Evolutionary conservation across 2,113 vertebrate species (phyloP), one percentile per base, ranked within the genome.

Genomic region (Menura novaehollandiae): DNA sequence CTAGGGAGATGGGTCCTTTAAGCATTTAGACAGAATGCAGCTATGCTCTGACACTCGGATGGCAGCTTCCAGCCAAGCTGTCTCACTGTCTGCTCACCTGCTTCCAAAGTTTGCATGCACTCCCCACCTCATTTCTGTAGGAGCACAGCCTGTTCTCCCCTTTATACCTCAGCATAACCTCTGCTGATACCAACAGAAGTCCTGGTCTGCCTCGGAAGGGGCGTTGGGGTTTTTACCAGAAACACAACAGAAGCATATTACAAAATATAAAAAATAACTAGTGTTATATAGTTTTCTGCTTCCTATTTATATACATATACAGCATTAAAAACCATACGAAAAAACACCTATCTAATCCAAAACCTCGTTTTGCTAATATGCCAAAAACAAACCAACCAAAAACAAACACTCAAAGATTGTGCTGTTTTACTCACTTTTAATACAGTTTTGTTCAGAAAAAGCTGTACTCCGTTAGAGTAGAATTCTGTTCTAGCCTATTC

Each of bases 191-290:
- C 63, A 63, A 83, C 9, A 23, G 72, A 91, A 96, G 95, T 30
- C n/a, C 37, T 6, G 39, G 52, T 83, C 41, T 91, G 78, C 94
- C 92, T 93, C 39, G 23, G 85, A 13, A 91, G 76, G 67, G 77
- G 79, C 73, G 63, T 11, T 4, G 79, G 79, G 76, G 83, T 71
- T 91, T 67, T 94, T 66, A 95, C 76, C 95, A 96, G 95, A 89
- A 98, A 97, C 97, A 95, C 95, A 94, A 89, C 22, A 56, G 68
- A 94, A 94, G 97, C 90, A 56, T 97, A 96, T 95, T 97, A 98
- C 88, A 98, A 98, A 98, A 93, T 97, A 96, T 97, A 98, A 98
- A 97, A 98, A 97, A 97, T 97, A 97, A 98, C 97, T 97, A 97
- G 93, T 97, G 97, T 98, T 95, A 80, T 46, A 89, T 88, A 86